phyloP scores from a whole-genome alignment of 2,797 vertebrate genomes.

The Phrynocephalus forsythii region DNA sequence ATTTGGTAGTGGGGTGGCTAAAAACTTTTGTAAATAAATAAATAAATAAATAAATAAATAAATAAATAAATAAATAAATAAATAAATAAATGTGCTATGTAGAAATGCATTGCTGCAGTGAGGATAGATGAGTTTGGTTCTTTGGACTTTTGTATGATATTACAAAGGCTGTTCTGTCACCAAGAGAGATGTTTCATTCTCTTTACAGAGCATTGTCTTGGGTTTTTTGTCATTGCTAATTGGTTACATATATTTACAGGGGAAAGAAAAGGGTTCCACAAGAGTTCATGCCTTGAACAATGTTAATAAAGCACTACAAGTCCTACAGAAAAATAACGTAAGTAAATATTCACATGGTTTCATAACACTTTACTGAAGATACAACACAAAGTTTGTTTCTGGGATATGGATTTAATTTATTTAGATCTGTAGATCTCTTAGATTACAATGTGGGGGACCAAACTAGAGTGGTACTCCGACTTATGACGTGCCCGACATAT shows the following conservation, averaged over 20 bases:
- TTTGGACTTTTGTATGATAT: conserved; percentile 1
- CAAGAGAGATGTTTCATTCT: conserved; percentile 22
- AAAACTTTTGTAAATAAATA: no score
- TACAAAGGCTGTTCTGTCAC: background rate
- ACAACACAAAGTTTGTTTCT: background rate
- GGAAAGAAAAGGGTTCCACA: conserved; percentile 95
- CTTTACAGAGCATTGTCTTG: conserved; percentile 3
- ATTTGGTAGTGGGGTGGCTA: no score
- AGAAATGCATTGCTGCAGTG: conserved; percentile 28
- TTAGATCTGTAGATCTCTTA: background rate
- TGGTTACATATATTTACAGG: conserved; percentile 78
- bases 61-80: no score
- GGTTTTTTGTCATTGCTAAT: conserved; percentile 44
- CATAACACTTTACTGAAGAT: conserved; percentile 8
- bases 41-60: no score
- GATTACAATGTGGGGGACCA: background rate
- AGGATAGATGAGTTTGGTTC: background rate
- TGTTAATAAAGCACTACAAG: conserved; percentile 95
- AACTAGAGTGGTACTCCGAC: background rate
- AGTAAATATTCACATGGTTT: conserved; percentile 74
- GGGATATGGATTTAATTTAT: background rate
- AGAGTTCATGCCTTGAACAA: conserved; percentile 98
- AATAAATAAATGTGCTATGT: conserved; percentile 6
- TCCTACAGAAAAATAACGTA: conserved; percentile 97
- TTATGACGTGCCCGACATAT: no score